These are phyloP conservation scores for Tachycineta bicolor DNA, from an alignment of 2,113 vertebrate genomes.

Conservation along the genomic window DNA sequence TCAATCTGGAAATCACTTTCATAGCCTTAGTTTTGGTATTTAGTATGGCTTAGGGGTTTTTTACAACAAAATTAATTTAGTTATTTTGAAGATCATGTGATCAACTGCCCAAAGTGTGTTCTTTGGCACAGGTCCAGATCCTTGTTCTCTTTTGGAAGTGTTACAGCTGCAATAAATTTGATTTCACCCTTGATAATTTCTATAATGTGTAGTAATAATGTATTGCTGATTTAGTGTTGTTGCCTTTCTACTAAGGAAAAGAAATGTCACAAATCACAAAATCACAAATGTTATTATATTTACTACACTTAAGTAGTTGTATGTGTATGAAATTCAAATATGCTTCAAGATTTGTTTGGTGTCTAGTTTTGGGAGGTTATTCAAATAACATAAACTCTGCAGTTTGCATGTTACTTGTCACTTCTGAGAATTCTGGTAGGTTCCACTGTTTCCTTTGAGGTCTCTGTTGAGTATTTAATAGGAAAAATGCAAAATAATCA, in stretches of 20 bases:
- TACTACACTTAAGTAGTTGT: background rate
- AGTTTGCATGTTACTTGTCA: background rate
- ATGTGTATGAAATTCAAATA: background rate
- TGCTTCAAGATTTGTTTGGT: background rate
- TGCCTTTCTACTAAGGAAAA: background rate
- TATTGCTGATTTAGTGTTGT: slow-evolving; percentile 29
- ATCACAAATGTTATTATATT: background rate
- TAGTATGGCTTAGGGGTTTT: background rate
- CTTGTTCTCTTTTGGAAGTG: slow-evolving; percentile 32
- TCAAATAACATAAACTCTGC: background rate
- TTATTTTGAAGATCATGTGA: slow-evolving; percentile 21
- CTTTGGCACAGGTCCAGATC: slow-evolving; percentile 2
- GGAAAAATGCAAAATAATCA: background rate
- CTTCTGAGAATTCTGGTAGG: slow-evolving; percentile 1
- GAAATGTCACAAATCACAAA: slow-evolving; percentile 1
- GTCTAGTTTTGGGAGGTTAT: background rate
- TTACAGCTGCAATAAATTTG: slow-evolving; percentile 46
- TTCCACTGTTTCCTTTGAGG: background rate
- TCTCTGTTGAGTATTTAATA: background rate
- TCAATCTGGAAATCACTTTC: background rate
- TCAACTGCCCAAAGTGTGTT: background rate
- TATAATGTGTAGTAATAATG: slow-evolving; percentile 18
- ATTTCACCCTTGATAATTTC: slow-evolving; percentile 59
- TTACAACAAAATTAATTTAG: slow-evolving; percentile 43
- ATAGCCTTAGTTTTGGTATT: background rate